Evolutionary conservation across 2,797 vertebrate species (phyloP).

Genomic region (Malacoctenus gilli): DNA sequence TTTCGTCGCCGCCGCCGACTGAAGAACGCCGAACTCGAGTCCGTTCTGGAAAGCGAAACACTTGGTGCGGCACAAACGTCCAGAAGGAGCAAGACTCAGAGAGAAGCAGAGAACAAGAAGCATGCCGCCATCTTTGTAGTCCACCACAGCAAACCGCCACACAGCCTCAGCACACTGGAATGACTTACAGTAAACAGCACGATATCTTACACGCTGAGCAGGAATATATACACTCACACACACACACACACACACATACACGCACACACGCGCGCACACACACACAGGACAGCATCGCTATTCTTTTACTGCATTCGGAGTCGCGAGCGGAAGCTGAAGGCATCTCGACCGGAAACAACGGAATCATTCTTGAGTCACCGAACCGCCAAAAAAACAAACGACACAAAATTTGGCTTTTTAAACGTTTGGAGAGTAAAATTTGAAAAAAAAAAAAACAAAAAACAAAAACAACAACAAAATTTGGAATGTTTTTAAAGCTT

Average conservation of each 20-base stretch:
- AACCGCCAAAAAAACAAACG: not conserved
- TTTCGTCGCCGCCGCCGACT: no score
- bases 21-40: no score
- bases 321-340: conserved; percentile 54
- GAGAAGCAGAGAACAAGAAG: no score
- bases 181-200: conserved; percentile 77
- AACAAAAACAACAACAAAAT: conserved; percentile 4
- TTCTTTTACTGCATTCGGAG: conserved; percentile 64
- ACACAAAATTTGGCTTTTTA: conserved; percentile 41
- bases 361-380: no score
- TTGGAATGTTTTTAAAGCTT: conserved; percentile 73
- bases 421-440: no score
- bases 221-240: conserved; percentile 48
- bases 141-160: conserved; percentile 32
- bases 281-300: conserved; percentile 43
- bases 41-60: no score
- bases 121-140: conserved; percentile 28
- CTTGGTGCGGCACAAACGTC: no score
- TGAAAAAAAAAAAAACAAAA: no score
- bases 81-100: no score
- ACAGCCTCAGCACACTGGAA: conserved; percentile 61
- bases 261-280: conserved; percentile 64
- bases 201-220: conserved; percentile 64
- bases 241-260: conserved; percentile 59
- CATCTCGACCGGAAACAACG: not conserved